Base-by-base conservation (phyloP, 2,113 vertebrate genomes). In the Bagarius yarrelli region DNA sequence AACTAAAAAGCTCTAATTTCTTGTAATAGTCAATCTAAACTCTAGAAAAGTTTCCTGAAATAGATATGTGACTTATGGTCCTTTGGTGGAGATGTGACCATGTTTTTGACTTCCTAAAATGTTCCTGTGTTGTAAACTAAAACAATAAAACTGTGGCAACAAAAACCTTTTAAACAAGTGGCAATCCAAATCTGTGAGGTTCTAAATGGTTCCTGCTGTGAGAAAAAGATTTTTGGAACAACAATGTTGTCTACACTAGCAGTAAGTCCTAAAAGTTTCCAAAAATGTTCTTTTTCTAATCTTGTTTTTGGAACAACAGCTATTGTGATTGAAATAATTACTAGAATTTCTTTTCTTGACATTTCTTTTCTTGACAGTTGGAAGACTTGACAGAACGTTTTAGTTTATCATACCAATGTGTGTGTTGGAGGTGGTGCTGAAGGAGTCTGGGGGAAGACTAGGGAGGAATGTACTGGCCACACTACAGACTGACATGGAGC, bases 391-490 rank as follows among this genome's bases (percentile, higher is more conserved):
- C 3, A 52, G 5, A 25, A 70, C 36, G 1, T 27, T 27, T 27
- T 19, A 11, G 12, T 3, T 52, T 18, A 71, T 19, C 84, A 85
- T 74, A 94, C 94, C 94, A 47, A 94, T 93, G 55, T 92, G 91
- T 25, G 93, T 94, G 47, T 87, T 84, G 76, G 93, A 93, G 34
- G 85, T 72, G 25, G 89, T 90, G 69, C 83, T 83, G 0, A 86
- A 81, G 36, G 89, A 90, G 52, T 90, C 89, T 0, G 89, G 88
- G 50, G 90, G 89, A 34, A 90, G 89, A 77, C 91, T 90, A 0
- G 93, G 90, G 60, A 92, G 86, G 76, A 90, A 89, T 69, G 91
- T 93, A 84, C 93, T 93, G 77, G 89, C 90, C 67, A 89, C 85
- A 0, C 91, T 93, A 64, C 87, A 85, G 4, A 89, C 55, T 2